Conservation (phyloP, 2,113 vertebrate genomes). For the Pomatorhinus ruficollis region DNA sequence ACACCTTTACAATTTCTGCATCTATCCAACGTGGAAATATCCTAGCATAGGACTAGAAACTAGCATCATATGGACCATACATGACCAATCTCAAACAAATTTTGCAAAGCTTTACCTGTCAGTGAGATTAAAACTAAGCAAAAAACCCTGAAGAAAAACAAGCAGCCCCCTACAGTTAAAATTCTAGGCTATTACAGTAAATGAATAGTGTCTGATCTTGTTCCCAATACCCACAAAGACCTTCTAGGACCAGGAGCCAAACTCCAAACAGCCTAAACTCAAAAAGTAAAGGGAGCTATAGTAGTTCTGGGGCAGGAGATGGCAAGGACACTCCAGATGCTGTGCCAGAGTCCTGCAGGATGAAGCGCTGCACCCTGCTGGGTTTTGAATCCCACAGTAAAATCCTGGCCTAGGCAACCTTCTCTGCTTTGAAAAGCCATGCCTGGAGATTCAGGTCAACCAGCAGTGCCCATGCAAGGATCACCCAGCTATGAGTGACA, state of each 20-base stretch:
- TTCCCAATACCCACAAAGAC: background rate
- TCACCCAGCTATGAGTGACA: rapidly evolving
- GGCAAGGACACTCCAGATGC: background rate
- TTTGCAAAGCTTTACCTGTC: background rate
- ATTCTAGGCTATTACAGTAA: background rate
- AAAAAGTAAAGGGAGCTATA: background rate
- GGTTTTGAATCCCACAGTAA: background rate
- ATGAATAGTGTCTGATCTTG: background rate
- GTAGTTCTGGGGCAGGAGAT: background rate
- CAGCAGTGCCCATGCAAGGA: background rate
- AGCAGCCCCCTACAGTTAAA: background rate
- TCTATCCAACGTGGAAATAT: background rate
- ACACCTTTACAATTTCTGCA: background rate
- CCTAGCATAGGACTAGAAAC: background rate
- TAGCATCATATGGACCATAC: background rate
- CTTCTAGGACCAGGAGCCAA: background rate
- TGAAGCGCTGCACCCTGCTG: rapidly evolving
- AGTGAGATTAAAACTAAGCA: background rate
- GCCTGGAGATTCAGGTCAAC: background rate
- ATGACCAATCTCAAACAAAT: background rate
- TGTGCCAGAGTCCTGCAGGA: background rate
- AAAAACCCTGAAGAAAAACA: background rate
- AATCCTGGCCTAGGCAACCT: background rate
- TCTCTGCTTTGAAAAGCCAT: background rate
- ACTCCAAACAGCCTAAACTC: background rate